Evolutionary conservation across 1,140 invertebrate species (phyloP).

Genomic region (Heterodera carotae): DNA sequence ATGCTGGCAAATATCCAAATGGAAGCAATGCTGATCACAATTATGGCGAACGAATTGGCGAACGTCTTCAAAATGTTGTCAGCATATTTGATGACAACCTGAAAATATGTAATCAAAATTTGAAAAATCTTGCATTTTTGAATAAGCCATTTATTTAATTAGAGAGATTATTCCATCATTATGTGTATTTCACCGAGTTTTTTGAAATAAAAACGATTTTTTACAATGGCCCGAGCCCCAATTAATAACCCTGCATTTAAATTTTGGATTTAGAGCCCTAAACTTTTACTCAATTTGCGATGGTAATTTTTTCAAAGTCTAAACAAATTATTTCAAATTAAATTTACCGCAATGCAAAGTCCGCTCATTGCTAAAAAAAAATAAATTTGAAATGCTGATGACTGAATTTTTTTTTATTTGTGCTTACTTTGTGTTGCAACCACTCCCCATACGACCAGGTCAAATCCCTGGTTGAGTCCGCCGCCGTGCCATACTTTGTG

Average conservation of each 20-base stretch:
- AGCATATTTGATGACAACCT: slow-evolving; percentile 78
- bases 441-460: slow-evolving; percentile 80
- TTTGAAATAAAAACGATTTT: too few relatives aligned
- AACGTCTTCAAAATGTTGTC: slow-evolving; percentile 78
- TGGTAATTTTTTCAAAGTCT: too few relatives aligned
- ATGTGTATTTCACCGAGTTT: too few relatives aligned
- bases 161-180: too few relatives aligned
- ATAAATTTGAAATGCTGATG: background rate
- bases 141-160: too few relatives aligned
- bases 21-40: slow-evolving; percentile 89
- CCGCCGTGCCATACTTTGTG: slow-evolving; percentile 45
- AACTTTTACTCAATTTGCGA: too few relatives aligned
- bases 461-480: slow-evolving; percentile 73
- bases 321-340: too few relatives aligned
- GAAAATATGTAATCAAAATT: background rate
- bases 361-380: slow-evolving; percentile 73
- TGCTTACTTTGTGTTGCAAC: slow-evolving; percentile 74
- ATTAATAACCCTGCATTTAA: too few relatives aligned
- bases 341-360: slow-evolving; percentile 77
- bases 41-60: slow-evolving; percentile 76
- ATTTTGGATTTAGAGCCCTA: too few relatives aligned
- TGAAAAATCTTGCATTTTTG: background rate
- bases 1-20: slow-evolving; percentile 89
- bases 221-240: too few relatives aligned
- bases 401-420: background rate